Evolutionary conservation across 2,888 invertebrate genomes (phyloP).

Genomic region (Noctua fimbriata): DNA sequence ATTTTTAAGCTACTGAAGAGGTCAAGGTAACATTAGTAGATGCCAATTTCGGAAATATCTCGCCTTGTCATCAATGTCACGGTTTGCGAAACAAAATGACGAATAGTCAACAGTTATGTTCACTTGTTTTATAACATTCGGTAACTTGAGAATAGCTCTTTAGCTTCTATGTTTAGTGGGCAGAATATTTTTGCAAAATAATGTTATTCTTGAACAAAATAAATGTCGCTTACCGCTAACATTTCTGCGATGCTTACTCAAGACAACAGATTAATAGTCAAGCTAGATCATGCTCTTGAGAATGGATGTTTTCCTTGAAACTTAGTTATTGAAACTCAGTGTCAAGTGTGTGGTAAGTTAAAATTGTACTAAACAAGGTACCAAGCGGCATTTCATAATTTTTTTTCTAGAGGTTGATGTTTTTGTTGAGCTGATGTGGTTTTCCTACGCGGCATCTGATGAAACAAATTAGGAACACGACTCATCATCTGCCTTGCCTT

Average conservation of each 20-base stretch:
- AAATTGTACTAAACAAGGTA: background rate
- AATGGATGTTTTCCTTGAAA: constrained; percentile 7
- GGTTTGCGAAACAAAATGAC: constrained; percentile 34
- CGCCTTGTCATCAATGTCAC: constrained; percentile 55
- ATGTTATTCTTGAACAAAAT: constrained; percentile 23
- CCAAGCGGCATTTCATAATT: background rate
- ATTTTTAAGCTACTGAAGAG: constrained; percentile 22
- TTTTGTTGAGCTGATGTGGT: background rate
- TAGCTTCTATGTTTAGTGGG: background rate
- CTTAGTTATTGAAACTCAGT: background rate
- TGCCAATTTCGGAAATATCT: constrained; percentile 57
- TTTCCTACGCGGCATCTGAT: background rate
- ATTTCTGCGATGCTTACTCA: background rate
- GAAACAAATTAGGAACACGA: background rate
- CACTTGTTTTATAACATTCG: constrained; percentile 15
- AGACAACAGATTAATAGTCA: constrained; percentile 25
- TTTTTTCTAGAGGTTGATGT: background rate
- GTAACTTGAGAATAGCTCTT: constrained; percentile 15
- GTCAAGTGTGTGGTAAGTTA: background rate
- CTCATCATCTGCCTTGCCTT: too few species aligned
- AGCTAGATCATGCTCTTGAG: constrained; percentile 22
- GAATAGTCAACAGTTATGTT: constrained; percentile 8
- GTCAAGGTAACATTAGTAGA: constrained; percentile 48
- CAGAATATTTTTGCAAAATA: constrained; percentile 21
- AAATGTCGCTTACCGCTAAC: constrained; percentile 32